Evolutionary conservation across 2,113 vertebrate species (phyloP), one percentile per base, ranked within the genome.

Genomic region (Ahaetulla prasina): DNA sequence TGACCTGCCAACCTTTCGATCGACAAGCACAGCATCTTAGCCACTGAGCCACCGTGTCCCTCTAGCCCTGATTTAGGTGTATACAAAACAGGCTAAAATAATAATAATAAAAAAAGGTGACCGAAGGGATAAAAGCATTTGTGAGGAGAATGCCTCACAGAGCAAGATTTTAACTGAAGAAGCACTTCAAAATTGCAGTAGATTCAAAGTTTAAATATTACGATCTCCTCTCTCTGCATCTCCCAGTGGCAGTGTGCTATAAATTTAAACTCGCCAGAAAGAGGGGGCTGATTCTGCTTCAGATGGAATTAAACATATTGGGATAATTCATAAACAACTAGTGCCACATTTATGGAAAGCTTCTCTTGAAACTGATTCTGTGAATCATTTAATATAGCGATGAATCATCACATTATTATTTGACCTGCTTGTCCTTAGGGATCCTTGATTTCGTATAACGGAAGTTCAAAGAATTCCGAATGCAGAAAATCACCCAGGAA

Each of bases 121-220:
- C 94, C 35, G 94, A 92, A 90, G 92, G 92, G 89, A 47, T 39
- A 96, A 93, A 89, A 85, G 27, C 91, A 88, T 95, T 88, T 96
- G 25, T 90, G 92, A 93, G 57, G 85, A 93, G 0, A 94, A 89
- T 57, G 35, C 9, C 93, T 95, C 91, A 91, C 89, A 95, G 85
- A 94, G 5, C 25, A 68, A 92, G 88, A 55, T 94, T 91, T 93
- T 94, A 95, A 92, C 45, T 93, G 60, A 96, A 93, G 88, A 53
- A 20, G 57, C 8, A 20, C 89, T 87, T 74, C 49, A 87, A 45
- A 6, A 7, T 39, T 45, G 49, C 3, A 30, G 4, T 11, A 43
- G 14, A 88, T 92, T 49, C 57, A 80, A 23, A 52, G 55, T 39
- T 50, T n/a, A 68, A 92, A 47, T 52, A 47, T 85, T 25, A 47